phyloP scores from a whole-genome alignment of 1,140 invertebrate genomes.

The Heliothis virescens region DNA sequence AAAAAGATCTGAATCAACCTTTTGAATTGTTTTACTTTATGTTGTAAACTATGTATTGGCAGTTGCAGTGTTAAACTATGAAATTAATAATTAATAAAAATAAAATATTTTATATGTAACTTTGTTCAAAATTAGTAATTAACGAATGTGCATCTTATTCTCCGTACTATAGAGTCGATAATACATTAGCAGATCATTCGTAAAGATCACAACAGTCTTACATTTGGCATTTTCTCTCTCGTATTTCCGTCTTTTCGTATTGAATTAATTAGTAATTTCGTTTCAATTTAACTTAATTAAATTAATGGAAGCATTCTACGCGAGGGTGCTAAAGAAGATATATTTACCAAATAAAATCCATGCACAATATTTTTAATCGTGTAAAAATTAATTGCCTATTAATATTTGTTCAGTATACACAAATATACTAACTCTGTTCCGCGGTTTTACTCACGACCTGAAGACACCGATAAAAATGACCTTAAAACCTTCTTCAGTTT shows the following conservation, averaged over 20 bases:
- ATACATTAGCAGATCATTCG: conserved; percentile 19
- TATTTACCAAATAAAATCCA: too few relatives aligned
- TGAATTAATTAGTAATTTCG: background rate
- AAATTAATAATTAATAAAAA: too few relatives aligned
- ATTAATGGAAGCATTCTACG: too few relatives aligned
- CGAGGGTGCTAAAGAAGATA: too few relatives aligned
- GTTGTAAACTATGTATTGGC: background rate
- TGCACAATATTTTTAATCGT: too few relatives aligned
- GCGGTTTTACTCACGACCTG: too few relatives aligned
- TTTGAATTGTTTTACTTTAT: background rate
- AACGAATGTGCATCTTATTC: background rate
- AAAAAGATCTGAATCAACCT: too few relatives aligned
- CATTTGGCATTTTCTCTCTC: conserved; percentile 28
- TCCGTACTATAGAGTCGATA: background rate
- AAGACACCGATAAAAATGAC: too few relatives aligned
- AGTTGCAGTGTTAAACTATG: background rate
- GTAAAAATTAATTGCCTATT: too few relatives aligned
- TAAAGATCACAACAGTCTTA: conserved; percentile 29
- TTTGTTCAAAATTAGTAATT: background rate
- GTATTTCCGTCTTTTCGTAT: background rate
- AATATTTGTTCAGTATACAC: too few relatives aligned
- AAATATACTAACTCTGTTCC: too few relatives aligned
- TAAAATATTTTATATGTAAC: background rate
- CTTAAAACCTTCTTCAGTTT: too few relatives aligned
- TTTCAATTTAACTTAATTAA: background rate